Conservation (phyloP, 2,113 vertebrate genomes). For the Leptodactylus fuscus region DNA sequence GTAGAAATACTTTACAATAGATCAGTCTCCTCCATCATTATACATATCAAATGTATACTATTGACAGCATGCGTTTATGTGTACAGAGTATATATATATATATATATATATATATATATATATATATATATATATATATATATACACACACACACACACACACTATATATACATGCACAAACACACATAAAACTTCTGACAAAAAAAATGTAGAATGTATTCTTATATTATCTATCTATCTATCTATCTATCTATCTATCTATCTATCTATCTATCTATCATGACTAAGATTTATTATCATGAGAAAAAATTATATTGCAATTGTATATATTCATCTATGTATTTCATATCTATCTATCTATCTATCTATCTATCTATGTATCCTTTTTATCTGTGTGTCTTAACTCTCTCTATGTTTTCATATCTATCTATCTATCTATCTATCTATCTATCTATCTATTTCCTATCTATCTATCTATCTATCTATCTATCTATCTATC, state of each 20-base stretch:
- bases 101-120: too few relatives aligned
- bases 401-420: not conserved
- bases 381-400: not conserved
- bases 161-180: too few relatives aligned
- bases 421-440: not conserved
- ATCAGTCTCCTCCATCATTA: not conserved
- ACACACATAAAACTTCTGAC: too few relatives aligned
- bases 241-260: not conserved
- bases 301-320: too few relatives aligned
- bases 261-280: not conserved
- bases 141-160: too few relatives aligned
- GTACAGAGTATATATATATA: not conserved
- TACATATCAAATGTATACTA: not conserved
- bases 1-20: not conserved
- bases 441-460: slow-evolving; percentile 9
- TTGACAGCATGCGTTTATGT: not conserved
- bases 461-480: slow-evolving; percentile 6
- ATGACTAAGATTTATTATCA: too few relatives aligned
- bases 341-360: not conserved
- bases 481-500: not conserved
- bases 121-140: not conserved
- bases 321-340: not conserved
- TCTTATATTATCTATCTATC: too few relatives aligned
- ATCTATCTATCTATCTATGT: not conserved
- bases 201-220: too few relatives aligned